These are phyloP conservation scores for Sinhomidia bicolor DNA, from an alignment of 2,888 invertebrate species.

Conservation along the genomic window DNA sequence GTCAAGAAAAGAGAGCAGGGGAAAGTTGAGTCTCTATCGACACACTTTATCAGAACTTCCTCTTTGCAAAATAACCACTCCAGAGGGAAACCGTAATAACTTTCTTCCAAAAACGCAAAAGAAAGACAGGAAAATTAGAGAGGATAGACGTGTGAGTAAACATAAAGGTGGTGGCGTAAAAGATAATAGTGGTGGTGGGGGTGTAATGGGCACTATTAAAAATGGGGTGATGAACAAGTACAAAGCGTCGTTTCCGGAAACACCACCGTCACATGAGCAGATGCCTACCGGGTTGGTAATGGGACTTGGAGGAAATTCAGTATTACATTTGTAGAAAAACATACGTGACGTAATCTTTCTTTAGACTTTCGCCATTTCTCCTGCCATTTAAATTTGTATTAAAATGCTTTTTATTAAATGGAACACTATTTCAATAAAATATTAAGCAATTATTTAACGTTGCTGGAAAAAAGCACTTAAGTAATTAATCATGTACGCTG, in stretches of 20 bases:
- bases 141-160: not conserved
- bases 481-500: no score
- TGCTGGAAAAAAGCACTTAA: no score
- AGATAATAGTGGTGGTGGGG: no score
- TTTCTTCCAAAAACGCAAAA: not conserved
- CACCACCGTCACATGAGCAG: not conserved
- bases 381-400: no score
- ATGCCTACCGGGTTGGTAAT: not conserved
- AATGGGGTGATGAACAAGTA: conserved; percentile 20
- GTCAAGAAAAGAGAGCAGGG: not conserved
- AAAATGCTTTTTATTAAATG: no score
- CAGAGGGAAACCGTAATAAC: conserved; percentile 30
- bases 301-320: not conserved
- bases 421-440: no score
- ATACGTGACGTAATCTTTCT: no score
- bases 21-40: not conserved
- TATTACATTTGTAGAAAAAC: conserved; percentile 23
- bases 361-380: no score
- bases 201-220: not conserved
- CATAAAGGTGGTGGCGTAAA: no score
- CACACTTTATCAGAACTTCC: conserved; percentile 32
- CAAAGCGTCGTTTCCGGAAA: not conserved
- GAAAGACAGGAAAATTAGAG: not conserved
- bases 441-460: no score
- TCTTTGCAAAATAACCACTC: conserved; percentile 44